Percentiles rank a stretch among this genome's conserved stretches.
phyloP scores from a whole-genome alignment of 2,113 vertebrate species.

The Alethe diademata region DNA sequence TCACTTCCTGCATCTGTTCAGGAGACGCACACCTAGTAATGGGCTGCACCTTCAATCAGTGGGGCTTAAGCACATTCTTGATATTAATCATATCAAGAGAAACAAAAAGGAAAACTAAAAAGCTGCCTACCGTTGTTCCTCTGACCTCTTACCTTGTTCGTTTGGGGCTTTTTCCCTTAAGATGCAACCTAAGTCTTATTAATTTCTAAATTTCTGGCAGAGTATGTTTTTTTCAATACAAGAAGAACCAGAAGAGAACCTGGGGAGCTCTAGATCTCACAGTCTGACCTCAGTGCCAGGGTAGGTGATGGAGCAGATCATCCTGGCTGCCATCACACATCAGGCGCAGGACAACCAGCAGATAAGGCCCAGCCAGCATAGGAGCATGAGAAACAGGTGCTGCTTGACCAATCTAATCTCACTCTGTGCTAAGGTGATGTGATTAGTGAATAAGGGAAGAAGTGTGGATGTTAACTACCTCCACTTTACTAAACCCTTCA shows the following conservation, averaged over 20 bases:
- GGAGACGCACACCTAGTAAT: background rate
- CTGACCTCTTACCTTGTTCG: background rate
- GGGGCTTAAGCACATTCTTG: background rate
- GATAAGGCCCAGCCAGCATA: background rate
- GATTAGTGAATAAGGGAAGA: background rate
- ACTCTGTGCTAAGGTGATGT: background rate
- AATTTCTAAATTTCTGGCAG: background rate
- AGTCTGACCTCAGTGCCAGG: background rate
- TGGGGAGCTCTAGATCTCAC: background rate
- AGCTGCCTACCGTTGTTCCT: fast-evolving
- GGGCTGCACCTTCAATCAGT: background rate
- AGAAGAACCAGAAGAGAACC: background rate
- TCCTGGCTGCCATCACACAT: too few relatives aligned
- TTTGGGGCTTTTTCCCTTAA: background rate
- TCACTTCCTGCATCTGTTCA: background rate
- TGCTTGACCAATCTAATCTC: background rate
- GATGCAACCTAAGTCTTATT: background rate
- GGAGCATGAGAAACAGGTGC: background rate
- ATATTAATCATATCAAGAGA: background rate
- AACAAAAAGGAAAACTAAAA: background rate
- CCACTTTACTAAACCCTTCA: background rate
- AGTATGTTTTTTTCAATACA: background rate
- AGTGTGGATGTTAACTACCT: background rate
- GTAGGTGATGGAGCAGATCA: background rate
- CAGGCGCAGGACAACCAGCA: background rate